phyloP scores from a whole-genome alignment of 2,888 invertebrate species.

The Nematopogon swammerdamellus region DNA sequence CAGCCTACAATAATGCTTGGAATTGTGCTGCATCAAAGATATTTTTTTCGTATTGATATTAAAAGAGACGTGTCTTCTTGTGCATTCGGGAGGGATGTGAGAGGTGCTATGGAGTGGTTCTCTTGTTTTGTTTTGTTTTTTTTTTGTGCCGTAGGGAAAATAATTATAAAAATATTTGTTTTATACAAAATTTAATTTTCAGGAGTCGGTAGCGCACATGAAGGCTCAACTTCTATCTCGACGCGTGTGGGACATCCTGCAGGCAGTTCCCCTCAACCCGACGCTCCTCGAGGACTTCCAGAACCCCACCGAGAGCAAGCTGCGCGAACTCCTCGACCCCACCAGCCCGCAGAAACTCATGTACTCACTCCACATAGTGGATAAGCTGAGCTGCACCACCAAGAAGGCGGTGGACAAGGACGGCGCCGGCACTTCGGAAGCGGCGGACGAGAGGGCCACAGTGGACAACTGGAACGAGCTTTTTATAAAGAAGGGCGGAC shows the following conservation, averaged over 20 bases:
- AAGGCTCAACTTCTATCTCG: conserved; percentile 88
- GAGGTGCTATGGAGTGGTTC: too few relatives aligned
- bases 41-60: too few relatives aligned
- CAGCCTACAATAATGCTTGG: too few relatives aligned
- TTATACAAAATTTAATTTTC: conserved; percentile 13
- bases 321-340: conserved; percentile 79
- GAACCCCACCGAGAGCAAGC: conserved; percentile 63
- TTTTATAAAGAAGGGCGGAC: conserved; percentile 84
- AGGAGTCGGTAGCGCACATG: conserved; percentile 73
- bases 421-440: conserved; percentile 24
- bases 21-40: too few relatives aligned
- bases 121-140: neutral
- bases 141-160: neutral
- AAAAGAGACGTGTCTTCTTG: too few relatives aligned
- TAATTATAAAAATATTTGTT: neutral
- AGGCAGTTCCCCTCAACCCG: conserved; percentile 87
- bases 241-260: conserved; percentile 92
- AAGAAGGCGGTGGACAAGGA: conserved; percentile 26
- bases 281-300: conserved; percentile 81
- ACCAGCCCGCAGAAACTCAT: conserved; percentile 90
- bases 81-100: too few relatives aligned
- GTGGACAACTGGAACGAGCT: conserved; percentile 66
- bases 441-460: conserved; percentile 30
- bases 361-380: conserved; percentile 92
- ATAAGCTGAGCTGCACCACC: conserved; percentile 41